These are phyloP conservation scores for Brachyopa scutellaris DNA, from an alignment of 2,888 invertebrate species.

Conservation along the genomic window DNA sequence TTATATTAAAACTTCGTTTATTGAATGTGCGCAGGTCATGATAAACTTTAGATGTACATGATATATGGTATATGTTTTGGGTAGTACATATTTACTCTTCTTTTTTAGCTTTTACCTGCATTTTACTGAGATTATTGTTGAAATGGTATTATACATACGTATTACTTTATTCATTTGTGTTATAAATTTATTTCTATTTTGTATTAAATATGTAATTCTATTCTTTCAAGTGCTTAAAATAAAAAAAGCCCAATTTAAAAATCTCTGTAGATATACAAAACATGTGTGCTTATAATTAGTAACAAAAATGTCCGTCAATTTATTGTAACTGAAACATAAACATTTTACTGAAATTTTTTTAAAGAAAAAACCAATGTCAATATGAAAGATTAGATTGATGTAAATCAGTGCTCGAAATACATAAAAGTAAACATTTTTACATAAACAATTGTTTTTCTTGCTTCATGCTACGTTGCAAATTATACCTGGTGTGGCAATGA, in stretches of 20 bases:
- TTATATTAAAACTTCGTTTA: conserved; percentile 29
- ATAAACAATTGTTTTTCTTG: neutral
- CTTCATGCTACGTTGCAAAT: neutral
- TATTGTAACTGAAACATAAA: conserved; percentile 54
- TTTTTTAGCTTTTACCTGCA: conserved; percentile 41
- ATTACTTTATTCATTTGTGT: conserved; percentile 5
- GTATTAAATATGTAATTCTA: neutral
- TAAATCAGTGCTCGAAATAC: conserved; percentile 26
- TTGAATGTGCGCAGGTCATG: neutral
- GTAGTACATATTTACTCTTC: conserved; percentile 41
- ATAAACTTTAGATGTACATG: neutral
- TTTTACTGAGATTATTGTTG: conserved; percentile 58
- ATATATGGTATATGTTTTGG: neutral
- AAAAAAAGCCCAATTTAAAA: no score
- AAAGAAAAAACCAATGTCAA: no score
- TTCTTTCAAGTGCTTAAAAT: neutral
- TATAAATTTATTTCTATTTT: conserved; percentile 22
- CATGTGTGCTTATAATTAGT: neutral
- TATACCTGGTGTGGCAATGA: neutral
- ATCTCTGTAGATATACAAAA: neutral
- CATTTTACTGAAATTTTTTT: conserved; percentile 10
- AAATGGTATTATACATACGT: neutral
- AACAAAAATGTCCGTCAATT: conserved; percentile 45
- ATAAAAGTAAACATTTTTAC: conserved; percentile 33
- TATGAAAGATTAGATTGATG: conserved; percentile 13